Conservation (phyloP, 2,797 vertebrate genomes). For the Brachymystax lenok region DNA sequence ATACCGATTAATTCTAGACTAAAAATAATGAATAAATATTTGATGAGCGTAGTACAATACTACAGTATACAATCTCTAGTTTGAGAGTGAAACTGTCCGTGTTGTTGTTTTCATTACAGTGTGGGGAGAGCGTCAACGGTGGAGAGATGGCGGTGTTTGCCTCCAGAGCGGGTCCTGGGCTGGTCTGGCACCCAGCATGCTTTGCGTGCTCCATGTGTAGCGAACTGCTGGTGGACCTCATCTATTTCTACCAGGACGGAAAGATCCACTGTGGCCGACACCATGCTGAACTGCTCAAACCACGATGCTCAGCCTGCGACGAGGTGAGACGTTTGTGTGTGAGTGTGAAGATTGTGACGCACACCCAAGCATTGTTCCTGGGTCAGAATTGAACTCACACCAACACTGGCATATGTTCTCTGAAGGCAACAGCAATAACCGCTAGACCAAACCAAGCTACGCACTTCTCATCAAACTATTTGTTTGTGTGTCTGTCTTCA, state of each 20-base stretch:
- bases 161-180: slow-evolving; percentile 85
- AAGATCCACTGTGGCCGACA: slow-evolving; percentile 97
- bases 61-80: not conserved
- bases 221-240: slow-evolving; percentile 94
- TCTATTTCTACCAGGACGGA: slow-evolving; percentile 98
- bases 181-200: slow-evolving; percentile 94
- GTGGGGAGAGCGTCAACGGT: slow-evolving; percentile 79
- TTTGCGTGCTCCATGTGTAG: slow-evolving; percentile 92
- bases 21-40: not conserved
- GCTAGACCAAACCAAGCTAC: not conserved
- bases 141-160: slow-evolving; percentile 92
- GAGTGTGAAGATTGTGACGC: too few species aligned
- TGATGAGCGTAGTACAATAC: not conserved
- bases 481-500: slow-evolving; percentile 53
- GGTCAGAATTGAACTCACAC: not conserved
- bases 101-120: slow-evolving; percentile 56
- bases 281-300: slow-evolving; percentile 95
- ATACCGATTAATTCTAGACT: too few species aligned
- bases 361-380: not conserved
- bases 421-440: not conserved
- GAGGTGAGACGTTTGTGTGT: slow-evolving; percentile 80
- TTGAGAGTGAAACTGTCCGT: not conserved
- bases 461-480: not conserved
- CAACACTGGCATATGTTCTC: not conserved
- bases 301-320: slow-evolving; percentile 94